A percentile compares a stretch with the other conserved stretches of the same genome.
Conservation (phyloP, 2,797 vertebrate species). For the Masticophis lateralis region DNA sequence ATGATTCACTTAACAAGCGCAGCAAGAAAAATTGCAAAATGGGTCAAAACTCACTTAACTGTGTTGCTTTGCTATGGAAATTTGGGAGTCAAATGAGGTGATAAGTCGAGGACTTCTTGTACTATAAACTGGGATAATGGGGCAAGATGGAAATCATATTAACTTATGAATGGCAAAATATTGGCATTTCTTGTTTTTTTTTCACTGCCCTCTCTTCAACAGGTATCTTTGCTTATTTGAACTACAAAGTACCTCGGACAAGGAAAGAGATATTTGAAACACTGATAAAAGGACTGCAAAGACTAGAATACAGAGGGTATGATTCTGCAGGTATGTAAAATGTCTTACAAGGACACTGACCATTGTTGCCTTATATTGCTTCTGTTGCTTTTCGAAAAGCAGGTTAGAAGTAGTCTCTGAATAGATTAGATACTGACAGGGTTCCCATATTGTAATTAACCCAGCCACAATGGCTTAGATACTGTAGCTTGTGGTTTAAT, state of each 20-base stretch:
- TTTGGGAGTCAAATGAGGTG: not conserved
- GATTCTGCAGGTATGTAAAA: constrained; percentile 89
- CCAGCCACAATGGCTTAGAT: not conserved
- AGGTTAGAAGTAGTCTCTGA: not conserved
- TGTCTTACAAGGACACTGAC: not conserved
- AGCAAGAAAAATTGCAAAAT: not conserved
- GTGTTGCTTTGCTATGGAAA: not conserved
- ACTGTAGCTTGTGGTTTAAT: not conserved
- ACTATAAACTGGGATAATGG: not conserved
- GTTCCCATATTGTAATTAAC: not conserved
- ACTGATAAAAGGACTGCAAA: constrained; percentile 89
- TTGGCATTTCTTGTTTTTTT: not conserved
- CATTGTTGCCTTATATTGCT: not conserved
- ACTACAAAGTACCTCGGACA: constrained; percentile 89
- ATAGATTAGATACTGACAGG: not conserved
- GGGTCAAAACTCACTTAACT: not conserved
- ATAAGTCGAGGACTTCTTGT: not conserved
- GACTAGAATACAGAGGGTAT: constrained; percentile 96
- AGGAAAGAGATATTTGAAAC: constrained; percentile 92
- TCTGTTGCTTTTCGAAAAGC: not conserved
- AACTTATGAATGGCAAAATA: not conserved
- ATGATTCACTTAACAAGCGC: not conserved
- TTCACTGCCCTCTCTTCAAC: constrained; percentile 16
- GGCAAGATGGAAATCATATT: not conserved
- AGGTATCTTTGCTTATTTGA: constrained; percentile 98